A percentile compares a stretch with the other conserved stretches of the same genome.
phyloP scores from a whole-genome alignment of 1,140 invertebrate genomes.

The Leptinotarsa texana region DNA sequence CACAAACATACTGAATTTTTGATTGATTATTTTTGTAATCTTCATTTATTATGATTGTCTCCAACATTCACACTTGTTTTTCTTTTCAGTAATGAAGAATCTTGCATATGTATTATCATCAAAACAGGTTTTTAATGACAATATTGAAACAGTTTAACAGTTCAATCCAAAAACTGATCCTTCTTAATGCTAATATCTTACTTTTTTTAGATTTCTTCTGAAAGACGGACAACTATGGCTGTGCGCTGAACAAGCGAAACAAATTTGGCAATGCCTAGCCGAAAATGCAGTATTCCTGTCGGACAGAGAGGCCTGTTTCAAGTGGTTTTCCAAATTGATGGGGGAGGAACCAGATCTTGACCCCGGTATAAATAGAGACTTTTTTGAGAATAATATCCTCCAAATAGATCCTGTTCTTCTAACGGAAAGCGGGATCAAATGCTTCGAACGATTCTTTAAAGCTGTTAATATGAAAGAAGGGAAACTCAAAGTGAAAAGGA shows the following conservation, averaged over 20 bases:
- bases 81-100: too few species aligned
- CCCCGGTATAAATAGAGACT: constrained; percentile 93
- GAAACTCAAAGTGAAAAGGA: constrained; percentile 85
- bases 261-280: constrained; percentile 96
- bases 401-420: constrained; percentile 88
- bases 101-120: too few species aligned
- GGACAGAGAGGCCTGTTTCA: constrained; percentile 96
- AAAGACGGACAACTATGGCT: constrained; percentile 96
- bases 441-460: constrained; percentile 95
- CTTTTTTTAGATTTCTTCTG: constrained; percentile 70
- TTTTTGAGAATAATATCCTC: constrained; percentile 95
- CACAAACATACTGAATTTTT: too few species aligned
- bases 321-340: constrained; percentile 99
- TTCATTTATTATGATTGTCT: too few species aligned
- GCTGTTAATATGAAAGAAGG: constrained; percentile 95
- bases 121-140: too few species aligned
- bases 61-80: too few species aligned
- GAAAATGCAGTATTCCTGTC: constrained; percentile 89
- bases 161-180: background rate
- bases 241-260: constrained; percentile 93
- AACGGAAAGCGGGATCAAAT: constrained; percentile 94
- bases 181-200: background rate
- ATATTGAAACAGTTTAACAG: too few species aligned
- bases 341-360: constrained; percentile 96
- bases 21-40: too few species aligned